Percentiles rank a stretch among this genome's conserved stretches.
phyloP scores from a whole-genome alignment of 2,888 invertebrate genomes.

The Acrocyrtus sp. region DNA sequence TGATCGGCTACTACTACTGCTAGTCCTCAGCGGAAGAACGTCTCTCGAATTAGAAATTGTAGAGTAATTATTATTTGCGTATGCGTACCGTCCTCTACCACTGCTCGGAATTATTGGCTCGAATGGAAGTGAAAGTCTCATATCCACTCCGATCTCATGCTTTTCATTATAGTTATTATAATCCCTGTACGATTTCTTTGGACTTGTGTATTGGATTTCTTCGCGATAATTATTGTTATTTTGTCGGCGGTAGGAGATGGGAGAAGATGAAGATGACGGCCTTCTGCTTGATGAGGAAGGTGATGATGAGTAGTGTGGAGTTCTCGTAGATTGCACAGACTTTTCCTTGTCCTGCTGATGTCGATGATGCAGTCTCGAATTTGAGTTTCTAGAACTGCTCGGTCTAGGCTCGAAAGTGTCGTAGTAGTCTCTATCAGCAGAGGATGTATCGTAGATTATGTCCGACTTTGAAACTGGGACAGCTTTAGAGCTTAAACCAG shows the following conservation, averaged over 20 bases:
- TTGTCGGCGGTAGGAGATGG: too few species aligned
- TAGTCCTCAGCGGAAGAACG: neutral
- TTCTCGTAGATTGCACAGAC: too few species aligned
- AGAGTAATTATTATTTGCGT: slow-evolving; percentile 23
- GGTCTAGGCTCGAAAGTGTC: slow-evolving; percentile 38
- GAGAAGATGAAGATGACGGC: slow-evolving; percentile 3
- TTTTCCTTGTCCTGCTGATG: too few species aligned
- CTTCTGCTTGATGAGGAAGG: slow-evolving; percentile 13
- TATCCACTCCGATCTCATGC: slow-evolving; percentile 12
- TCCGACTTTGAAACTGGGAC: slow-evolving; percentile 29
- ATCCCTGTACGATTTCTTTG: slow-evolving; percentile 19
- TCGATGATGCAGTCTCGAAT: slow-evolving; percentile 13
- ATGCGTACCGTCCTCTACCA: slow-evolving; percentile 15
- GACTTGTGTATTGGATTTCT: slow-evolving; percentile 9
- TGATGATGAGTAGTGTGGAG: neutral
- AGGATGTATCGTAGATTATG: slow-evolving; percentile 11
- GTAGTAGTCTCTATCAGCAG: slow-evolving; percentile 22
- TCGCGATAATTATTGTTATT: slow-evolving; percentile 11
- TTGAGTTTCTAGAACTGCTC: slow-evolving; percentile 33
- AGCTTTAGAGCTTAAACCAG: neutral
- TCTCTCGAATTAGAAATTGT: neutral
- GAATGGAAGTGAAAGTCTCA: slow-evolving; percentile 36
- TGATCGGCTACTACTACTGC: neutral
- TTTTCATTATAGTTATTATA: slow-evolving; percentile 7
- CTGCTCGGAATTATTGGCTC: slow-evolving; percentile 22